Evolutionary conservation across 1,140 invertebrate genomes (phyloP), one percentile per base, ranked within the genome.

Genomic region (Dendroctonus ponderosae): DNA sequence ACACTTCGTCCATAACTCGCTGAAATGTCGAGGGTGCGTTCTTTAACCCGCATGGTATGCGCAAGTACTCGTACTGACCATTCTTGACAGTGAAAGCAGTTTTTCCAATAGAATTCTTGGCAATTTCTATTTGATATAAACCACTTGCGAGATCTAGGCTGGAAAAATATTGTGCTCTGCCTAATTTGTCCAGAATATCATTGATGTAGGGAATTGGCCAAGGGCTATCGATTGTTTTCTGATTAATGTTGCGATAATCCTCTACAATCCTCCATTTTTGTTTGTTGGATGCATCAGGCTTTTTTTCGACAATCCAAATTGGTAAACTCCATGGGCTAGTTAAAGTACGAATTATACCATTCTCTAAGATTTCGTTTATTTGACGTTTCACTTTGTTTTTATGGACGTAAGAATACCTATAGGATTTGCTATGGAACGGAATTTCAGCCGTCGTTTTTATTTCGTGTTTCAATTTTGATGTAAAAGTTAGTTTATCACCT

Each of bases 171-270:
- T n/a, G n/a, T n/a, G n/a, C n/a, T n/a, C n/a, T n/a, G n/a, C n/a
- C n/a, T n/a, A n/a, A n/a, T n/a, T n/a, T n/a, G n/a, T n/a, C n/a
- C n/a, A n/a, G n/a, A n/a, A n/a, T n/a, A n/a, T n/a, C n/a, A n/a
- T n/a, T n/a, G 71, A 80, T 85, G 3, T 82, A 82, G 48, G 68
- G 75, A 0, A 62, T 66, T 7, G 81, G 53, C 84, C 81, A 5
- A 83, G 52, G 0, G 74, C 76, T 75, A 12, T 54, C 66, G n/a
- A 78, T 71, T 5, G 77, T 79, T 11, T 67, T 63, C 7, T 77
- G 62, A 66, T 78, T 80, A 15, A 80, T 50, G 70, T 74, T 71
- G 14, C 75, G 52, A 62, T 74, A 80, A 66, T 80, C 76, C 5
- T 79, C 71, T 7, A 77, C 76, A 7, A 79, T 37, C 66, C 78